These are phyloP conservation scores for Scaptomyza caliginosa DNA, from an alignment of 2,888 invertebrate genomes.

Conservation along the genomic window DNA sequence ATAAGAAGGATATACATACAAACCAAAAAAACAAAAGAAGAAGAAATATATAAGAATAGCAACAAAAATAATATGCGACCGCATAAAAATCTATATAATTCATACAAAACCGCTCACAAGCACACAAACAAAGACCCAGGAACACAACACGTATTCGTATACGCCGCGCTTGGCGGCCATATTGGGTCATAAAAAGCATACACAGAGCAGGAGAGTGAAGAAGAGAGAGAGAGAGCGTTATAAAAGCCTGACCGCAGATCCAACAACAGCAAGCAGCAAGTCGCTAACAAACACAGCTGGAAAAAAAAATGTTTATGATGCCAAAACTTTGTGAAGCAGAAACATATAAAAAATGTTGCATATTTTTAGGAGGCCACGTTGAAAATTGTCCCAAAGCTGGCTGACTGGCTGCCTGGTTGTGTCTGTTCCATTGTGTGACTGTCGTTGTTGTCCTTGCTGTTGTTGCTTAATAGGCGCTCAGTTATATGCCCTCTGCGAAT, in stretches of 20 bases:
- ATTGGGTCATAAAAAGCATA: conserved; percentile 77
- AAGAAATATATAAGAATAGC: conserved; percentile 42
- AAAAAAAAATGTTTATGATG: conserved; percentile 74
- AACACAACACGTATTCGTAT: conserved; percentile 62
- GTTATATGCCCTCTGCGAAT: conserved; percentile 31
- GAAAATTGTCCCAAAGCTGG: conserved; percentile 41
- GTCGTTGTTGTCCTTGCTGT: conserved; percentile 20
- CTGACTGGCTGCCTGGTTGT: conserved; percentile 13
- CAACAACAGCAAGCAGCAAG: conserved; percentile 29
- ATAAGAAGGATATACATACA: conserved; percentile 16
- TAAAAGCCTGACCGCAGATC: conserved; percentile 65
- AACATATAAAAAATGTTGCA: conserved; percentile 77
- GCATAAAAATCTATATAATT: conserved; percentile 79
- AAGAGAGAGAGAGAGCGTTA: conserved; percentile 28
- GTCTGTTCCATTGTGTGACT: conserved; percentile 34
- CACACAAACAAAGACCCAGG: conserved; percentile 20
- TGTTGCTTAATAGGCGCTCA: conserved; percentile 66
- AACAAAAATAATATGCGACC: conserved; percentile 78
- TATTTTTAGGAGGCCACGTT: conserved; percentile 61
- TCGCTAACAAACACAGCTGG: conserved; percentile 60
- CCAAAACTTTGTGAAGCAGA: conserved; percentile 74
- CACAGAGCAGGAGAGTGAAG: too few relatives aligned
- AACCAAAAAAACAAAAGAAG: too few relatives aligned
- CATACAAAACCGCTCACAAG: conserved; percentile 60
- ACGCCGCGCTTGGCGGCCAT: conserved; percentile 73